phyloP scores from a whole-genome alignment of 30 jellyfish, hydroid and myxozoan species.

The Turritopsis rubra region DNA sequence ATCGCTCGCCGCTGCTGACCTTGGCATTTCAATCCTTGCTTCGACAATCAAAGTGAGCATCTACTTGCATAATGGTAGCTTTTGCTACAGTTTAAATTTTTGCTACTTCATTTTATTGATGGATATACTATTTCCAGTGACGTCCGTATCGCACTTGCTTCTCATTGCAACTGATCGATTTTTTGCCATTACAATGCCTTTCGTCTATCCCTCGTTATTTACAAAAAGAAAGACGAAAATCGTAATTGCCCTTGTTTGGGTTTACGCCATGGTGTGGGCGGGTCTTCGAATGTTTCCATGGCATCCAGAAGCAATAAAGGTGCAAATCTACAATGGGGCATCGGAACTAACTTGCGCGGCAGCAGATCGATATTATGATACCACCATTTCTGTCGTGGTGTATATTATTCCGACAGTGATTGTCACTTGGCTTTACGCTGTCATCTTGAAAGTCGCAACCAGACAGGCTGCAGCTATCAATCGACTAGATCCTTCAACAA shows the following conservation, averaged over 20 bases:
- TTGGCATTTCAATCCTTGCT: constrained; percentile 15
- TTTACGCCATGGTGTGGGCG: constrained; percentile 28
- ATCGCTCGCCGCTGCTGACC: constrained; percentile 33
- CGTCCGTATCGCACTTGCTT: constrained; percentile 18
- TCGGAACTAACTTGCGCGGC: background rate
- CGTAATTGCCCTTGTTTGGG: constrained; percentile 18
- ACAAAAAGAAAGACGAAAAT: constrained; percentile 19
- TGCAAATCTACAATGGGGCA: background rate
- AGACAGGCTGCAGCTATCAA: constrained; percentile 12
- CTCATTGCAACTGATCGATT: constrained; percentile 31
- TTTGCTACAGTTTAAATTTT: constrained; percentile 1
- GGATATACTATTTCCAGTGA: constrained; percentile 27
- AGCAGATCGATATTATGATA: background rate
- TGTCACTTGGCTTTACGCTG: background rate
- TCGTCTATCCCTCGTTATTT: constrained; percentile 10
- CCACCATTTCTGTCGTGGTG: constrained; percentile 1
- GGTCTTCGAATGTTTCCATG: constrained; percentile 26
- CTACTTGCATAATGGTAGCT: constrained; percentile 17
- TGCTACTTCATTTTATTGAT: constrained; percentile 5
- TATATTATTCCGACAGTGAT: constrained; percentile 17
- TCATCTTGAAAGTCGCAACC: background rate
- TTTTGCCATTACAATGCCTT: constrained; percentile 30
- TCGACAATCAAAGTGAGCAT: constrained; percentile 6
- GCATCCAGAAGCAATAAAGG: background rate
- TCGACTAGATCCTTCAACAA: background rate